Base-by-base conservation (phyloP, 2,113 vertebrate genomes). In the Aythya baeri region DNA sequence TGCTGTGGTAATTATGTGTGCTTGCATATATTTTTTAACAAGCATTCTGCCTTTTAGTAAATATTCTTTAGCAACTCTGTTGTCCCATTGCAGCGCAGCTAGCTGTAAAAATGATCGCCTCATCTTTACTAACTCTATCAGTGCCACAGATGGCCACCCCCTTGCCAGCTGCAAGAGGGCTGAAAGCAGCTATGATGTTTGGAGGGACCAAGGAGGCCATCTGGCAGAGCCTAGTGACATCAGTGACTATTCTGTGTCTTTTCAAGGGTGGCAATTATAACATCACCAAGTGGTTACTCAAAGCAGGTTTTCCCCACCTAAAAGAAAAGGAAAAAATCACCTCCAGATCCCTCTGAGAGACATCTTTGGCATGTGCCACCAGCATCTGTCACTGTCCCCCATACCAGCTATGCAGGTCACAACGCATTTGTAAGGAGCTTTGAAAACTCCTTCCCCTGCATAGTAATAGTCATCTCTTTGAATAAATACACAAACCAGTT, bases 41-140 rank as follows among this genome's bases (percentile, higher is more conserved):
- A 94, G 71, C 74, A 71, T 92, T 91, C 52, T 91, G 72, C 58
- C 52, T 97, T 95, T 96, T 88, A 68, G 82, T 72, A 95, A 96
- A 96, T 91, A 86, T 58, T 79, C 80, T 87, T 93, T 55, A 82
- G 88, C 55, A 91, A 83, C 52, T 89, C 72, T 41, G 31, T 36
- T 65, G 58, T n/a, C 75, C 59, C 50, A 31, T 2, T 68, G 83
- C 86, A 63, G 49, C 2, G 1, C 63, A 65, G 31, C 34, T 72
- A 34, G 71, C 63, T 74, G 78, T 41, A 85, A 75, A 74, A 62
- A 68, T 13, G 5, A 77, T 82, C 14, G 2, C 12, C 62, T 86
- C 49, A 7, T 68, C n/a, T 43, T 23, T 50, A 49, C 89, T 91
- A 86, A 88, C 58, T 38, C 79, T 58, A 4, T 58, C 68, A 20